Evolutionary conservation across 2,113 vertebrate species (phyloP).

Genomic region (Polypterus senegalus): DNA sequence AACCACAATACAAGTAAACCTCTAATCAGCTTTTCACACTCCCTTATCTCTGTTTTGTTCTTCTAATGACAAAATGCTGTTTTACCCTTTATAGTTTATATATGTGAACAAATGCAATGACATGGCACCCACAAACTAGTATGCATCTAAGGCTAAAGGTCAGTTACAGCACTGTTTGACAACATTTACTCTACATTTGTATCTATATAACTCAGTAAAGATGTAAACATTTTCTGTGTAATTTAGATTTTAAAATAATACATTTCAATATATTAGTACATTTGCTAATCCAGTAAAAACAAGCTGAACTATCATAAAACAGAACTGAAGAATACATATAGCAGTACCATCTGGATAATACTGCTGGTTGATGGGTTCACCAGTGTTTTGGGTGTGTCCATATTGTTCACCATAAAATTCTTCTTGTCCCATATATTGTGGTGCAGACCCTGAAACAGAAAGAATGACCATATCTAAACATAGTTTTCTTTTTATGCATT

Average conservation of each 20-base stretch:
- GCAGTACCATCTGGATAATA: conserved; percentile 88
- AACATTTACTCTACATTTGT: no score
- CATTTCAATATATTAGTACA: background rate
- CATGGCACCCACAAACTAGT: no score
- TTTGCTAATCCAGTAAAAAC: background rate
- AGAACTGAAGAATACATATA: background rate
- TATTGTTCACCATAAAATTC: conserved; percentile 92
- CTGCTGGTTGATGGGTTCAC: conserved; percentile 80
- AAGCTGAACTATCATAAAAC: background rate
- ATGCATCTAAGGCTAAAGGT: no score
- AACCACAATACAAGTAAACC: no score
- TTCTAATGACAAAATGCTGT: no score
- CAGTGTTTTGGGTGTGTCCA: conserved; percentile 73
- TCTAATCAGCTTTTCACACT: no score
- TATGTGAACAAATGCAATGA: no score
- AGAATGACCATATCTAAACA: conserved; percentile 12
- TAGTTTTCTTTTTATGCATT: no score
- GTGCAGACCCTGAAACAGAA: conserved; percentile 69
- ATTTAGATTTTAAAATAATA: background rate
- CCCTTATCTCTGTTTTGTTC: no score
- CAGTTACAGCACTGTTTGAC: no score
- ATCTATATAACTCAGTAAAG: no score
- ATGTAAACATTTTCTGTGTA: background rate
- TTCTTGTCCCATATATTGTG: conserved; percentile 89
- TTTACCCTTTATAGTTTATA: no score